Evolutionary conservation across 2,113 vertebrate genomes (phyloP).

Genomic region (Serilophus lunatus): DNA sequence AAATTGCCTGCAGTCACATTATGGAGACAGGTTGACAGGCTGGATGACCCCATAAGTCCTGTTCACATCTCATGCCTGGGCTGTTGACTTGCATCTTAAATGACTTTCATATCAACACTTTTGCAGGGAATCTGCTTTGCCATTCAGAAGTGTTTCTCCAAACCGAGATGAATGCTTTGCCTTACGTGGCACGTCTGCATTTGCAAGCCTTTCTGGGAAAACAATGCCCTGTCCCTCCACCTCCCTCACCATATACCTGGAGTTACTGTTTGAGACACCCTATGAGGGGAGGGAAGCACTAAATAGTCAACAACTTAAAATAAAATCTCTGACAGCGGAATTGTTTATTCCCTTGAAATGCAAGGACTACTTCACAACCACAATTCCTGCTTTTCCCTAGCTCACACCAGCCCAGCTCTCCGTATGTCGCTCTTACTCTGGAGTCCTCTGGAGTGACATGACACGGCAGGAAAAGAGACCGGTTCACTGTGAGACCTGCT

Average conservation of each 20-base stretch:
- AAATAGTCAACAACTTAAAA: background rate
- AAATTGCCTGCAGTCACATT: background rate
- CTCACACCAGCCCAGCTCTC: background rate
- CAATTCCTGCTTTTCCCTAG: background rate
- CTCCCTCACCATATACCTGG: background rate
- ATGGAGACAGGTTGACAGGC: background rate
- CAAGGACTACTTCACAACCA: background rate
- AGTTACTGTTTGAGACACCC: background rate
- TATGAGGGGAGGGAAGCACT: background rate
- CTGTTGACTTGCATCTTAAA: constrained; percentile 10
- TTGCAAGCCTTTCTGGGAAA: background rate
- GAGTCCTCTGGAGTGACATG: constrained; percentile 26
- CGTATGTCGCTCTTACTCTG: background rate
- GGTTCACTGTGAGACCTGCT: constrained; percentile 99
- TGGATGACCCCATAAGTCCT: background rate
- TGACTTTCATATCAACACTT: background rate
- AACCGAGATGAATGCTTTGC: background rate
- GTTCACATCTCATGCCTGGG: background rate
- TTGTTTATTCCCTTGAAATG: background rate
- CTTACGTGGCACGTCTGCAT: background rate
- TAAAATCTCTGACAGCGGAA: background rate
- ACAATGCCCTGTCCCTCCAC: background rate
- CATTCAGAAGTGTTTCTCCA: background rate
- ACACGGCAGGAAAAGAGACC: constrained; percentile 94
- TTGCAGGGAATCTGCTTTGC: background rate